Evolutionary conservation across 2,888 invertebrate genomes (phyloP).

Genomic region (Lithophane semibrunnea): DNA sequence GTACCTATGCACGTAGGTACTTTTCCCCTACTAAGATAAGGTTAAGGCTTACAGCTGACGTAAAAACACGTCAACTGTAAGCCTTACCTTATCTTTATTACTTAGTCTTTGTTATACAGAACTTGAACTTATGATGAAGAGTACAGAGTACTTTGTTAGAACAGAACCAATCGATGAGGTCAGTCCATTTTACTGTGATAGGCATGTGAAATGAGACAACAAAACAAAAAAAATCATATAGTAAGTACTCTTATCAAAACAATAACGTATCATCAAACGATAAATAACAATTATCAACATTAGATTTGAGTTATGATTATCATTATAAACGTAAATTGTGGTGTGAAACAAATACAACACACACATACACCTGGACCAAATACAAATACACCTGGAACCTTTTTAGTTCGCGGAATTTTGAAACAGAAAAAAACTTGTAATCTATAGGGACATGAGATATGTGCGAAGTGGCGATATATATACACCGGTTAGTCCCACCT

Average conservation of each 20-base stretch:
- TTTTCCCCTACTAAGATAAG: neutral
- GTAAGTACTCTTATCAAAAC: neutral
- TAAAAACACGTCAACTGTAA: too few species aligned
- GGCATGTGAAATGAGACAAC: too few species aligned
- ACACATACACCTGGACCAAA: too few species aligned
- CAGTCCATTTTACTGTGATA: too few species aligned
- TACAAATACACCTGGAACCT: neutral
- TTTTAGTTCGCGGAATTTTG: neutral
- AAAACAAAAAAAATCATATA: too few species aligned
- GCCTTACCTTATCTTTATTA: too few species aligned
- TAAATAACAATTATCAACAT: conserved; percentile 20
- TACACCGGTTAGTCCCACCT: neutral
- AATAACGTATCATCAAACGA: conserved; percentile 4
- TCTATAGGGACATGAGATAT: conserved; percentile 16
- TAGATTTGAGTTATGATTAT: conserved; percentile 22
- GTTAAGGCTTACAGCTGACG: too few species aligned
- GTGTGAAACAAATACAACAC: neutral
- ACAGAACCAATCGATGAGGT: too few species aligned
- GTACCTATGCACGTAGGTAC: neutral
- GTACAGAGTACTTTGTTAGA: too few species aligned
- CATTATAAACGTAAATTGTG: conserved; percentile 5
- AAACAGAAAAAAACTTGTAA: conserved; percentile 11
- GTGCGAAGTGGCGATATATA: conserved; percentile 20
- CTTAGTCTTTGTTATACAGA: too few species aligned
- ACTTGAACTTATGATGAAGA: too few species aligned